These are phyloP conservation scores for Mastomys coucha DNA, from an alignment of 2,113 vertebrate genomes.

Conservation along the genomic window DNA sequence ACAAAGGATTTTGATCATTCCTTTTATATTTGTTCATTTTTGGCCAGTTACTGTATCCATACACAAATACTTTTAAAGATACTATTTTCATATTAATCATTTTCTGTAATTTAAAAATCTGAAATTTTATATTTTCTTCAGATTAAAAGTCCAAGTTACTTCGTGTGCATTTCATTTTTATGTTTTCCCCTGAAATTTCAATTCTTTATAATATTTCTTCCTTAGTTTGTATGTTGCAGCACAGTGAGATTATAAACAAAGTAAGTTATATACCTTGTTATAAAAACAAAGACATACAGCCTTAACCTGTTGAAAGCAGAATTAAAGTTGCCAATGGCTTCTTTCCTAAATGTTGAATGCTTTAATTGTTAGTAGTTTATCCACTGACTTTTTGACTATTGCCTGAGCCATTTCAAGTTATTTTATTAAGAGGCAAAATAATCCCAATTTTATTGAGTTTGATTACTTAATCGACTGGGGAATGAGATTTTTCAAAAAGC, in stretches of 20 bases:
- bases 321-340: background rate
- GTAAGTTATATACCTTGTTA: background rate
- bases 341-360: background rate
- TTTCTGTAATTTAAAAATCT: background rate
- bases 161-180: background rate
- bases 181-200: background rate
- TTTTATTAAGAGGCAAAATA: background rate
- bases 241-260: background rate
- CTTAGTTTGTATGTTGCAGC: background rate
- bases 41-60: too few relatives aligned
- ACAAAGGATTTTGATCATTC: background rate
- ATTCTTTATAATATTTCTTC: background rate
- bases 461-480: background rate
- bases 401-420: background rate
- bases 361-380: constrained; percentile 6
- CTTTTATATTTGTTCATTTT: background rate
- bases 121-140: background rate
- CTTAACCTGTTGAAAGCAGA: background rate
- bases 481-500: background rate
- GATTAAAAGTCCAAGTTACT: background rate
- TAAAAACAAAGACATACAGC: background rate
- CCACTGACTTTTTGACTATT: background rate
- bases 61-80: too few relatives aligned
- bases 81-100: too few relatives aligned
- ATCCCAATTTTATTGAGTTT: background rate